Conservation (phyloP, 2,797 vertebrate species). For the Gadopsis bispinosus region DNA sequence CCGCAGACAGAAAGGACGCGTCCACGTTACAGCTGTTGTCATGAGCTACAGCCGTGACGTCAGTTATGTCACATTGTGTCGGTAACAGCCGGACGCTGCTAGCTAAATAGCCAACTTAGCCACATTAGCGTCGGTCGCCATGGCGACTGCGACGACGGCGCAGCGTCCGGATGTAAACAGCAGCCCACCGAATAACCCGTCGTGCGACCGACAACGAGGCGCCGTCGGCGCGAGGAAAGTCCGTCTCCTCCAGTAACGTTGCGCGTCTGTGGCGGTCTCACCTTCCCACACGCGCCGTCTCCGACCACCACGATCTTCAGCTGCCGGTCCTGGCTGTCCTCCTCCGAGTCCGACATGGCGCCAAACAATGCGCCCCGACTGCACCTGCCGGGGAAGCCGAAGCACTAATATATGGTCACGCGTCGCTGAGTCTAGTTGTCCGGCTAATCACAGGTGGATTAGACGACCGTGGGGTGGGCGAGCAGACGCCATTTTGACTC, state of each 20-base stretch:
- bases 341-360: conserved; percentile 97
- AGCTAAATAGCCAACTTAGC: conserved; percentile 48
- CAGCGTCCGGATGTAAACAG: conserved; percentile 26
- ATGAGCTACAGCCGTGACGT: background rate
- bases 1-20: background rate
- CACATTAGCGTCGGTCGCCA: conserved; percentile 74
- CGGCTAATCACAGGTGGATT: conserved; percentile 78
- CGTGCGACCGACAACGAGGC: background rate
- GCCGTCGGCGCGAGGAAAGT: rapidly evolving
- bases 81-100: conserved; percentile 31
- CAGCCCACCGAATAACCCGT: background rate
- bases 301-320: conserved; percentile 96
- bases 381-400: conserved; percentile 1
- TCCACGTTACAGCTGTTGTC: background rate
- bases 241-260: background rate
- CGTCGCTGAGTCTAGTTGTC: conserved; percentile 21
- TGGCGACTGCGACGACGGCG: conserved; percentile 58
- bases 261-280: conserved; percentile 77
- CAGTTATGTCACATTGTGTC: background rate
- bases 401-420: background rate
- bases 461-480: conserved; percentile 66
- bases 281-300: conserved; percentile 98
- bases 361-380: conserved; percentile 4
- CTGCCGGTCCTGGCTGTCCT: conserved; percentile 94
- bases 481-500: conserved; percentile 88